Percentiles rank a stretch among this genome's conserved stretches.
These are phyloP conservation scores for Scaptomyza tumidula DNA, from an alignment of 2,888 invertebrate genomes.

Conservation along the genomic window DNA sequence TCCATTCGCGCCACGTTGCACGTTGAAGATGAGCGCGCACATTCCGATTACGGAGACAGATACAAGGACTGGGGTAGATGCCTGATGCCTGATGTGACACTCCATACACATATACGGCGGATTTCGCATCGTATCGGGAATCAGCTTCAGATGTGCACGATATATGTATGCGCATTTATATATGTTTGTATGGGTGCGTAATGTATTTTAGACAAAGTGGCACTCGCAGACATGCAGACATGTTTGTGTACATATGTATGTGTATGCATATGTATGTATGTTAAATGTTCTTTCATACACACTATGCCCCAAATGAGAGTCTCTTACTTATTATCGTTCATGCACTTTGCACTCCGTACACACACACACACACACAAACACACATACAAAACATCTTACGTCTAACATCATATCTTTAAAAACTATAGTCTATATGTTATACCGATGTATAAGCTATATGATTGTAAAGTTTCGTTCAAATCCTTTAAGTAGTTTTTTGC, in stretches of 20 bases:
- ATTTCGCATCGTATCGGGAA: slow-evolving; percentile 26
- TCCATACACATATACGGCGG: slow-evolving; percentile 38
- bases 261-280: not conserved
- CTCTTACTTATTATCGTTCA: too few species aligned
- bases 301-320: not conserved
- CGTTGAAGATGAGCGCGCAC: slow-evolving; percentile 58
- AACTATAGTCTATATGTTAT: too few species aligned
- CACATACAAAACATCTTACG: too few species aligned
- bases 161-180: slow-evolving; percentile 8
- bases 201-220: slow-evolving; percentile 62
- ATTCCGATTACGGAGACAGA: slow-evolving; percentile 59
- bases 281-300: not conserved
- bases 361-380: too few species aligned
- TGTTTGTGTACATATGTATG: too few species aligned
- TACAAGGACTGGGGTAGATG: slow-evolving; percentile 7
- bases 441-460: too few species aligned
- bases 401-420: too few species aligned
- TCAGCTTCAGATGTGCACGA: slow-evolving; percentile 40
- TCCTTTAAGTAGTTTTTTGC: too few species aligned
- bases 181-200: slow-evolving; percentile 7
- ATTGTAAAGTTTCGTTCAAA: too few species aligned
- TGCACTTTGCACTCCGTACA: not conserved
- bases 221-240: slow-evolving; percentile 17
- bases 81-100: slow-evolving; percentile 34
- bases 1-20: slow-evolving; percentile 18